Percentiles rank a stretch among this genome's conserved stretches.
Evolutionary conservation across 2,113 vertebrate genomes (phyloP).

Genomic region (Malurus cyaneus): DNA sequence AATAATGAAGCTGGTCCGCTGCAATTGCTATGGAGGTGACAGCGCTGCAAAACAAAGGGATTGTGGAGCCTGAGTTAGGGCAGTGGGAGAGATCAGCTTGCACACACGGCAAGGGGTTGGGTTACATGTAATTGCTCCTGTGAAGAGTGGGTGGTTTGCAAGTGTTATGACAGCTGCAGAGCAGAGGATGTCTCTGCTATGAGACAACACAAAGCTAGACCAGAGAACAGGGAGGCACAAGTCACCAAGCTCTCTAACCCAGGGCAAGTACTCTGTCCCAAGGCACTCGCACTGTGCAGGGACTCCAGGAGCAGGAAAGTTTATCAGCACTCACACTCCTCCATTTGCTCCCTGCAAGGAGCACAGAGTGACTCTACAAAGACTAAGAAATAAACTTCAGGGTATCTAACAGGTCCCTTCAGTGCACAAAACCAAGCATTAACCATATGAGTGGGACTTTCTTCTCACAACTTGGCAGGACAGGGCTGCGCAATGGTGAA

Average conservation of each 20-base stretch:
- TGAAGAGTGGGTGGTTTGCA: constrained; percentile 60
- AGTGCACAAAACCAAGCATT: neutral
- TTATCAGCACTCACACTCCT: neutral
- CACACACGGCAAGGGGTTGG: constrained; percentile 4
- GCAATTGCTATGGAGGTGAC: neutral
- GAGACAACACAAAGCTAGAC: constrained; percentile 36
- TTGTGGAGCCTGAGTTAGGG: constrained; percentile 10
- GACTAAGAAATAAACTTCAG: neutral
- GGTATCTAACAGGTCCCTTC: neutral
- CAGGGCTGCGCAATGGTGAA: neutral
- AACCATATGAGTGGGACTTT: neutral
- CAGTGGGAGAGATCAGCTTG: constrained; percentile 47
- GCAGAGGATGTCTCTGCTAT: constrained; percentile 51
- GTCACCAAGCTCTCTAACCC: neutral
- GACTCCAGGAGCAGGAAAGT: neutral
- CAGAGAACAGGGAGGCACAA: constrained; percentile 7
- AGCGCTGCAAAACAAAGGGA: constrained; percentile 28
- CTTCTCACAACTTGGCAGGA: neutral
- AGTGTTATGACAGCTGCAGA: constrained; percentile 72
- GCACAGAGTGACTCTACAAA: neutral
- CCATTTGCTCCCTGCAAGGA: neutral
- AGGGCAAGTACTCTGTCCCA: neutral
- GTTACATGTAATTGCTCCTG: constrained; percentile 63
- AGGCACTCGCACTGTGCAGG: neutral
- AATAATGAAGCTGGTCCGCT: constrained; percentile 36